Percentiles rank a stretch among this genome's conserved stretches.
phyloP scores from a whole-genome alignment of 2,888 invertebrate species.

The Dyspetes luteomarginatus region DNA sequence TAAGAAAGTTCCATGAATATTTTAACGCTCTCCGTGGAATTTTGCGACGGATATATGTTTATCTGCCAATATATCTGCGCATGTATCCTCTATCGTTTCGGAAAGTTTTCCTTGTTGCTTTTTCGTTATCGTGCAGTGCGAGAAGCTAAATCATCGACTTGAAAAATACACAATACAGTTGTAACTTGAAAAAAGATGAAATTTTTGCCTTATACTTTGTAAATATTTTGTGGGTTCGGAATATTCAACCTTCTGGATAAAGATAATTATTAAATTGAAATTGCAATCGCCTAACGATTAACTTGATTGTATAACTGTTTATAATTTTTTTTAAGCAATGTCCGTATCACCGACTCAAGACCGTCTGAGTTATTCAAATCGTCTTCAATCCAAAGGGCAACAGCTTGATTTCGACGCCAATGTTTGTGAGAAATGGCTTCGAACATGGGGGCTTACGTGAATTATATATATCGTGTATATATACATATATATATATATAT shows the following conservation, averaged over 20 bases:
- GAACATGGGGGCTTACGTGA: constrained; percentile 70
- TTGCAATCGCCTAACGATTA: too few relatives aligned
- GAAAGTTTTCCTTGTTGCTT: not conserved
- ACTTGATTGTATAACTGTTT: not conserved
- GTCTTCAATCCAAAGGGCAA: constrained; percentile 17
- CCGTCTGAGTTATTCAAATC: constrained; percentile 42
- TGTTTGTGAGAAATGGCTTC: constrained; percentile 74
- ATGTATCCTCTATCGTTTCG: not conserved
- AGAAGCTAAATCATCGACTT: too few relatives aligned
- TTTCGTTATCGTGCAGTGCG: not conserved
- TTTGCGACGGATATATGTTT: not conserved
- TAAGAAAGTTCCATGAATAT: constrained; percentile 69
- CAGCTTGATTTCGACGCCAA: constrained; percentile 69
- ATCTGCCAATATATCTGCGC: not conserved
- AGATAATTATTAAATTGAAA: not conserved
- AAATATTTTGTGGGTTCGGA: not conserved
- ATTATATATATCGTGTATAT: constrained; percentile 10
- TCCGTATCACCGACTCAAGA: not conserved
- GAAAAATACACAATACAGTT: too few relatives aligned
- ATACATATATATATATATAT: too few relatives aligned
- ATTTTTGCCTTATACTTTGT: too few relatives aligned
- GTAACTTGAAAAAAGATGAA: too few relatives aligned
- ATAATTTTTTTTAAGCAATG: not conserved
- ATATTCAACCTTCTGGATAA: not conserved
- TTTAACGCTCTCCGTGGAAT: constrained; percentile 59